Conservation (phyloP, 2,113 vertebrate genomes). For the Loxodonta africana region DNA sequence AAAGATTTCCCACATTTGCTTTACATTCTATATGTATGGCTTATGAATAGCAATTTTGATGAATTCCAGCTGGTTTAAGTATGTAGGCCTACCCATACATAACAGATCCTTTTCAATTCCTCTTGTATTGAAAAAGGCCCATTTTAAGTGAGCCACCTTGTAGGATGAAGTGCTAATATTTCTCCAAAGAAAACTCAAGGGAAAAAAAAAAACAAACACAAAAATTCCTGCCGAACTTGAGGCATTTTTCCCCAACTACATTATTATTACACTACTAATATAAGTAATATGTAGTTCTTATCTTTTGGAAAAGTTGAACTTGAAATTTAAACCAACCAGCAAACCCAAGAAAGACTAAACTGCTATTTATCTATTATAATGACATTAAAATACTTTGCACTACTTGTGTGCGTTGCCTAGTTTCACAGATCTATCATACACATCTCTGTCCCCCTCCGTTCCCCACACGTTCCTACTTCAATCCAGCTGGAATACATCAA, state of each 20-base stretch:
- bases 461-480: constrained; percentile 83
- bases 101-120: constrained; percentile 73
- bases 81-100: constrained; percentile 64
- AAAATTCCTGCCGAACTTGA: background rate
- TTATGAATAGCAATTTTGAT: constrained; percentile 81
- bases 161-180: constrained; percentile 29
- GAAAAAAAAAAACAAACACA: constrained; percentile 2
- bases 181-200: background rate
- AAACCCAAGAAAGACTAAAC: constrained; percentile 58
- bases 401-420: constrained; percentile 76
- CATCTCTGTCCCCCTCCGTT: constrained; percentile 75
- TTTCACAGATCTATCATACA: constrained; percentile 78
- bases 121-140: constrained; percentile 62
- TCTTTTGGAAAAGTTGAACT: constrained; percentile 66
- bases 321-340: constrained; percentile 55
- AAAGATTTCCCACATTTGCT: constrained; percentile 84
- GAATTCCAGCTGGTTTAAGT: constrained; percentile 81
- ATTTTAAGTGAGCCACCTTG: constrained; percentile 78
- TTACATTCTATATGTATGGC: constrained; percentile 83
- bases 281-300: constrained; percentile 63
- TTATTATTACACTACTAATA: constrained; percentile 25
- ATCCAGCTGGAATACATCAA: constrained; percentile 89
- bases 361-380: constrained; percentile 74
- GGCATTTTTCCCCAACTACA: background rate
- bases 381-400: constrained; percentile 72